Evolutionary conservation across 2,113 vertebrate genomes (phyloP).

Genomic region (Propithecus coquereli): DNA sequence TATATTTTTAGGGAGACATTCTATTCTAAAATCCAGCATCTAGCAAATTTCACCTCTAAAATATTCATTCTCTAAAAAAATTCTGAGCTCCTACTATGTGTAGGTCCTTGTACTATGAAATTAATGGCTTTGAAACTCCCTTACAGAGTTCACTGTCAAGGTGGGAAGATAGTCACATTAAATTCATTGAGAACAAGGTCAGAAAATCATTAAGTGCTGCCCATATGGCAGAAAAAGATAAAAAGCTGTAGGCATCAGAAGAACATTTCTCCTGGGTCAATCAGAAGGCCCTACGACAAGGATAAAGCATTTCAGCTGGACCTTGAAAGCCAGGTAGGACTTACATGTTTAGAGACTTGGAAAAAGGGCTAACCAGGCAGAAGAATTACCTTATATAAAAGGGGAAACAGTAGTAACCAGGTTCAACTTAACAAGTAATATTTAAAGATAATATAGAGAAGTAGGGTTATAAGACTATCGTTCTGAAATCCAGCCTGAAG

Average conservation of each 20-base stretch:
- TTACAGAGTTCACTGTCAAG: neutral
- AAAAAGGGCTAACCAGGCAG: neutral
- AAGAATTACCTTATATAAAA: neutral
- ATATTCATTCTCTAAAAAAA: neutral
- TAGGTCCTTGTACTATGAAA: neutral
- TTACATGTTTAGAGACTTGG: neutral
- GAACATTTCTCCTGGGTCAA: neutral
- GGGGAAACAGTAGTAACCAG: neutral
- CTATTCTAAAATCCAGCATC: conserved; percentile 20
- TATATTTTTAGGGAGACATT: neutral
- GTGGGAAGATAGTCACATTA: neutral
- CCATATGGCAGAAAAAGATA: neutral
- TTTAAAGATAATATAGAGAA: neutral
- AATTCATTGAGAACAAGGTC: neutral
- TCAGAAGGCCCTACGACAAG: neutral
- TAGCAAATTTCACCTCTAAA: conserved; percentile 17
- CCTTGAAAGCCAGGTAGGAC: neutral
- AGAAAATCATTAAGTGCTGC: neutral
- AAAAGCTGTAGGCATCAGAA: neutral
- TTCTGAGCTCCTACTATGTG: neutral
- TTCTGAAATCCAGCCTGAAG: neutral
- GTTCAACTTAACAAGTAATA: neutral
- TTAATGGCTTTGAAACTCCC: neutral
- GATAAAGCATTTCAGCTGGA: neutral
- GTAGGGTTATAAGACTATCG: neutral